phyloP scores from a whole-genome alignment of 2,797 vertebrate genomes.

The Phoxinus dragarum region DNA sequence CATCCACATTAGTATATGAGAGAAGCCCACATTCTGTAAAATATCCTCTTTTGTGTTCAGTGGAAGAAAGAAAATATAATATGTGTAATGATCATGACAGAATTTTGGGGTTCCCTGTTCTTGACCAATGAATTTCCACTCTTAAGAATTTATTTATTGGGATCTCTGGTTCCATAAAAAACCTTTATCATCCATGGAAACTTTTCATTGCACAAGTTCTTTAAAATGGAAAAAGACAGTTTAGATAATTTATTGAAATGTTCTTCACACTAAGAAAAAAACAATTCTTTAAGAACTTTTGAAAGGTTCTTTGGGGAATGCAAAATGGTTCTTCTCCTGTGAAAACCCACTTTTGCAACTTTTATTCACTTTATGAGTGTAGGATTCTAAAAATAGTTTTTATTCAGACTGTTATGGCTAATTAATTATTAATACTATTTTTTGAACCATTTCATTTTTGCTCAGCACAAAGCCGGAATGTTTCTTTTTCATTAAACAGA shows the following conservation, averaged over 20 bases:
- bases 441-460: not conserved
- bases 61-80: not conserved
- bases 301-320: not conserved
- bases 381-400: not conserved
- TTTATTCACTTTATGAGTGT: not conserved
- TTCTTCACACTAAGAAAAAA: not conserved
- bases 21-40: not conserved
- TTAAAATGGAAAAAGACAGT: not conserved
- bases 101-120: not conserved
- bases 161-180: not conserved
- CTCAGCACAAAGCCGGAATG: not conserved
- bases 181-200: not conserved
- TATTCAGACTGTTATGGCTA: not conserved
- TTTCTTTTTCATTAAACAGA: slow-evolving; percentile 9
- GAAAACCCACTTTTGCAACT: not conserved
- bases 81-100: not conserved
- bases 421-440: not conserved
- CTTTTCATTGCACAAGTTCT: not conserved
- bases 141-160: not conserved
- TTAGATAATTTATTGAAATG: not conserved
- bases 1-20: not conserved
- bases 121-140: not conserved
- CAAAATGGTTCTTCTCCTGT: not conserved
- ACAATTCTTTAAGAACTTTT: not conserved
- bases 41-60: not conserved